Evolutionary conservation across 92 coral and sea anemone genomes (phyloP).

Genomic region (Plumapathes pennacea): DNA sequence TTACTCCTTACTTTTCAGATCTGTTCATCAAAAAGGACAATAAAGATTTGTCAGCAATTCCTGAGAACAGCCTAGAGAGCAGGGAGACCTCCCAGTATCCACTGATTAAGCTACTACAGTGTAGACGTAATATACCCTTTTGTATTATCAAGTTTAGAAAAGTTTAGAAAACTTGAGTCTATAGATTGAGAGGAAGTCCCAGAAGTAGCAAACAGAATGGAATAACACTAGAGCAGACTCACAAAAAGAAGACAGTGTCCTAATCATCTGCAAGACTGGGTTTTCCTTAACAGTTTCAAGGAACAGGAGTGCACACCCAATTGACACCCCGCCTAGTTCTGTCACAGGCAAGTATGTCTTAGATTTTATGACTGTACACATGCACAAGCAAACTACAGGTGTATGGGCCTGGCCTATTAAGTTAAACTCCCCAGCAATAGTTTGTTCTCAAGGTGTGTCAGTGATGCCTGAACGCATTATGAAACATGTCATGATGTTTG

Average conservation of each 20-base stretch:
- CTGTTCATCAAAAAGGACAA: constrained; percentile 28
- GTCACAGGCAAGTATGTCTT: constrained; percentile 47
- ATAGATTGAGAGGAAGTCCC: too few relatives aligned
- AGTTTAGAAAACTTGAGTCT: too few relatives aligned
- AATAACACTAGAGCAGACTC: too few relatives aligned
- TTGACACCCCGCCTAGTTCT: constrained; percentile 75
- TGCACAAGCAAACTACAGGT: too few relatives aligned
- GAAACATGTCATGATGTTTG: not conserved
- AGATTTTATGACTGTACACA: too few relatives aligned
- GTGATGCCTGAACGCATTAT: too few relatives aligned
- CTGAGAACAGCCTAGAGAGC: constrained; percentile 67
- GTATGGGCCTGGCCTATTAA: too few relatives aligned
- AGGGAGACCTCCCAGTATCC: constrained; percentile 70
- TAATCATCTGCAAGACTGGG: not conserved
- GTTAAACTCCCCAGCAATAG: too few relatives aligned
- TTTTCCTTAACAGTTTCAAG: not conserved
- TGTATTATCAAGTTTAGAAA: not conserved
- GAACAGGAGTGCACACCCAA: constrained; percentile 66
- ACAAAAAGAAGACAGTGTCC: too few relatives aligned
- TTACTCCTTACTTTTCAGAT: constrained; percentile 10
- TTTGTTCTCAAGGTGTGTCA: too few relatives aligned
- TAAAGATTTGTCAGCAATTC: constrained; percentile 69
- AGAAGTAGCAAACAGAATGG: too few relatives aligned
- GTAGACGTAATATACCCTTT: too few relatives aligned
- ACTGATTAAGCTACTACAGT: not conserved